Evolutionary conservation across 2,888 invertebrate species (phyloP), one percentile per base, ranked within the genome.

Genomic region (Acanthosepion lycidas): DNA sequence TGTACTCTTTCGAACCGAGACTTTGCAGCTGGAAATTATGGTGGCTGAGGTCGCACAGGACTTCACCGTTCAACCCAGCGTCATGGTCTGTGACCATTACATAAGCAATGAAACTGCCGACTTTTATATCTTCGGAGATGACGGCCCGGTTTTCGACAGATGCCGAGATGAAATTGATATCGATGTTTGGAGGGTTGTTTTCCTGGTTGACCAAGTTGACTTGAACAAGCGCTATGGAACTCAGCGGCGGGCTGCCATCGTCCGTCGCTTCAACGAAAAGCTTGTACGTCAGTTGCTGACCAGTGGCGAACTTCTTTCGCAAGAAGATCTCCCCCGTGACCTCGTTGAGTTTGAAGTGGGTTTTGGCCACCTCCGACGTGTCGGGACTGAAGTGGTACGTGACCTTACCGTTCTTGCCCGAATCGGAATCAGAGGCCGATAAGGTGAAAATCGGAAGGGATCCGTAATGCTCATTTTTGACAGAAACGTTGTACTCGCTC

Each of bases 31-130:
- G 78, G 78, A 78, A 78, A 15, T n/a, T 78, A 23, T 78, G n/a
- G 33, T 78, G 78, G 78, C 33, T 33, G 78, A 78, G 78, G n/a
- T 78, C 78, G 33, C 78, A 78, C 2, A 78, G 78, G n/a, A 78
- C 78, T 33, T 78, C 78, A 78, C 78, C 78, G n/a, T 78, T 78
- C 78, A 78, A 33, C 78, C 78, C 78, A 15, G 78, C 78, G n/a
- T 78, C 78, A n/a, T 78, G 78, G 78, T 78, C 78, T 78, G n/a
- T 78, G 78, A 78, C 33, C n/a, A 78, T 78, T 78, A 78, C 78
- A 33, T 78, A 78, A 78, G 78, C 78, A 33, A 78, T 78, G n/a
- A 78, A 78, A 33, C 78, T 78, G 78, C n/a, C n/a, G 78, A 78
- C 78, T 78, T 78, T 78, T n/a, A 78, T n/a, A 18, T 78, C 78